Evolutionary conservation across 1,140 invertebrate genomes (phyloP).

Genomic region (Xylocopa sonorina): DNA sequence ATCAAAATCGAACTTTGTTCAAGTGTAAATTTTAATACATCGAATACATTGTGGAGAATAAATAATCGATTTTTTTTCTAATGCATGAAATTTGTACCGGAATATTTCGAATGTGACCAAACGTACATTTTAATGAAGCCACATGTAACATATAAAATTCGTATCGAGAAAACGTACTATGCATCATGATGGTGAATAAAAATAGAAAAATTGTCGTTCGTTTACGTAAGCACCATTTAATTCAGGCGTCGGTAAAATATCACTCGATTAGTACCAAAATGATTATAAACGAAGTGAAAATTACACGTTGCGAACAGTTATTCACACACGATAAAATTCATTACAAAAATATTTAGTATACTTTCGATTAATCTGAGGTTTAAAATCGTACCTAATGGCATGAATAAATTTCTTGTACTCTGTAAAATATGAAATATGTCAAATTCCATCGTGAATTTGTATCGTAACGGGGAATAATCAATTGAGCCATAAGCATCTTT

Average conservation of each 20-base stretch:
- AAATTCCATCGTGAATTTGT: neutral
- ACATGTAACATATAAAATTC: neutral
- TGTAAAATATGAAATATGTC: constrained; percentile 14
- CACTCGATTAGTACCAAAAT: constrained; percentile 33
- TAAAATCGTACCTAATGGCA: constrained; percentile 9
- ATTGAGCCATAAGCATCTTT: constrained; percentile 9
- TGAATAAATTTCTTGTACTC: constrained; percentile 9
- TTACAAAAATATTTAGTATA: constrained; percentile 43
- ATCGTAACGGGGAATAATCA: constrained; percentile 4
- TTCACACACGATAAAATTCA: constrained; percentile 32
- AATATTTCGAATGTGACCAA: neutral
- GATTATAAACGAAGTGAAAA: constrained; percentile 36
- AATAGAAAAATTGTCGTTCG: constrained; percentile 1
- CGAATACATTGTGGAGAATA: neutral
- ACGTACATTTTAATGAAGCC: neutral
- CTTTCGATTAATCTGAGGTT: neutral
- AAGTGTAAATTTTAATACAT: constrained; percentile 17
- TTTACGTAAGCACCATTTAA: constrained; percentile 25
- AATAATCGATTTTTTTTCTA: neutral
- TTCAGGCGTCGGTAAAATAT: constrained; percentile 30
- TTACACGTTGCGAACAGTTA: constrained; percentile 27
- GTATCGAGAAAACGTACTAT: neutral
- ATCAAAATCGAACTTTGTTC: constrained; percentile 33
- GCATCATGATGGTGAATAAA: constrained; percentile 2
- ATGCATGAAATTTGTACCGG: neutral